A percentile compares a stretch with the other conserved stretches of the same genome.
These are phyloP conservation scores for Narcine bancroftii DNA, from an alignment of 2,113 vertebrate genomes.

Conservation along the genomic window DNA sequence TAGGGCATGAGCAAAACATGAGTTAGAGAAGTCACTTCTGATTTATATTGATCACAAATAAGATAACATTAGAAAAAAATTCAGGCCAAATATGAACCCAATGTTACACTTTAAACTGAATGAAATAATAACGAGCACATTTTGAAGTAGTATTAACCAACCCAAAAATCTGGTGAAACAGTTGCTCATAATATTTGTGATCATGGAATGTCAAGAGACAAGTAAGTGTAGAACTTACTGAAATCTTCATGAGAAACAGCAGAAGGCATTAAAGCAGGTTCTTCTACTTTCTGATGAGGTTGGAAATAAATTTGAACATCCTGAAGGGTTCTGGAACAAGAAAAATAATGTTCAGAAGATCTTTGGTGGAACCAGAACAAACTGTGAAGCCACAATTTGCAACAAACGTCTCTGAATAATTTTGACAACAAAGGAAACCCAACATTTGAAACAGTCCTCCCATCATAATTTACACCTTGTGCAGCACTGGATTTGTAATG, in stretches of 20 bases:
- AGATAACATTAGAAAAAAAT: too few species aligned
- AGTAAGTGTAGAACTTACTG: conserved; percentile 55
- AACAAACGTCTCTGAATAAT: background rate
- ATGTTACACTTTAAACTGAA: too few species aligned
- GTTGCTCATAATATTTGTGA: too few species aligned
- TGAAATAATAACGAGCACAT: too few species aligned
- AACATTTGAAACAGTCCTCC: background rate
- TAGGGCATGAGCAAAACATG: too few species aligned
- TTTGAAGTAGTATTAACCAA: too few species aligned
- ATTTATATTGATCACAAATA: too few species aligned
- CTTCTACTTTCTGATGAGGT: conserved; percentile 65
- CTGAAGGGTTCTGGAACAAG: conserved; percentile 70
- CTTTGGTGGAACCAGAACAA: background rate
- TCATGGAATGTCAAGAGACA: background rate
- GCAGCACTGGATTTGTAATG: background rate
- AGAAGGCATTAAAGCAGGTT: conserved; percentile 56
- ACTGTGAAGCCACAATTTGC: background rate
- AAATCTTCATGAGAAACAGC: conserved; percentile 72
- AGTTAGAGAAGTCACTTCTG: too few species aligned
- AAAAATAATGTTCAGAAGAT: background rate
- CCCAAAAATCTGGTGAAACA: too few species aligned
- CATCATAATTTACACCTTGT: background rate
- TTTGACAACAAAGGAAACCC: background rate
- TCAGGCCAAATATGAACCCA: too few species aligned
- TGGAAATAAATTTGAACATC: conserved; percentile 97